Conservation (phyloP, 2,888 invertebrate genomes). For the Liopterus haemorrhoidalis region DNA sequence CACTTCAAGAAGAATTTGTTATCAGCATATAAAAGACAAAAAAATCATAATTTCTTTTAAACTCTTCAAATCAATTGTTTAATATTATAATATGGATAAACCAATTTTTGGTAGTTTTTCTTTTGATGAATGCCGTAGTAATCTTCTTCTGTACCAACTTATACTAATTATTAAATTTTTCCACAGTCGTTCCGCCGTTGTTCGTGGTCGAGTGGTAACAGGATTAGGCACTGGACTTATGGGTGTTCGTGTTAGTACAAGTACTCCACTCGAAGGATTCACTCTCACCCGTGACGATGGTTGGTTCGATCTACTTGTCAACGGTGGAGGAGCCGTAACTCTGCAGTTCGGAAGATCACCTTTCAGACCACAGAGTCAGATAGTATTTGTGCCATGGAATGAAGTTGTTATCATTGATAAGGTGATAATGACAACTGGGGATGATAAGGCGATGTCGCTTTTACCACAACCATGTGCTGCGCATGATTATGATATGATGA, state of each 20-base stretch:
- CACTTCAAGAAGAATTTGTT: no score
- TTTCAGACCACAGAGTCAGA: constrained; percentile 80
- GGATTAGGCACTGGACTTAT: constrained; percentile 87
- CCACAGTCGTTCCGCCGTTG: constrained; percentile 90
- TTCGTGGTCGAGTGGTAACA: constrained; percentile 90
- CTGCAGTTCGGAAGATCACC: constrained; percentile 90
- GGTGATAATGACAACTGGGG: constrained; percentile 74
- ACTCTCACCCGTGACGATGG: constrained; percentile 88
- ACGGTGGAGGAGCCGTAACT: constrained; percentile 97
- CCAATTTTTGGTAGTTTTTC: constrained; percentile 17
- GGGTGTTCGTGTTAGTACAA: constrained; percentile 92
- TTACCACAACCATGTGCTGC: constrained; percentile 75
- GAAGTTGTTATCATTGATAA: constrained; percentile 94
- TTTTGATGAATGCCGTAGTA: no score
- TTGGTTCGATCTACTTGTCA: constrained; percentile 97
- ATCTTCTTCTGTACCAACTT: no score
- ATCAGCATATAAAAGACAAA: no score
- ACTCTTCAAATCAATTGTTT: no score
- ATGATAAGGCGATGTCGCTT: constrained; percentile 63
- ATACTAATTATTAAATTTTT: constrained; percentile 24
- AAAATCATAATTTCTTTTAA: no score
- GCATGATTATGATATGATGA: constrained; percentile 89
- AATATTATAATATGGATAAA: no score
- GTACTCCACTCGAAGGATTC: constrained; percentile 91
- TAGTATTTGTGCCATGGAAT: constrained; percentile 94